A percentile compares a stretch with the other conserved stretches of the same genome.
Evolutionary conservation across 2,113 vertebrate species (phyloP).

Genomic region (Octodon degus): DNA sequence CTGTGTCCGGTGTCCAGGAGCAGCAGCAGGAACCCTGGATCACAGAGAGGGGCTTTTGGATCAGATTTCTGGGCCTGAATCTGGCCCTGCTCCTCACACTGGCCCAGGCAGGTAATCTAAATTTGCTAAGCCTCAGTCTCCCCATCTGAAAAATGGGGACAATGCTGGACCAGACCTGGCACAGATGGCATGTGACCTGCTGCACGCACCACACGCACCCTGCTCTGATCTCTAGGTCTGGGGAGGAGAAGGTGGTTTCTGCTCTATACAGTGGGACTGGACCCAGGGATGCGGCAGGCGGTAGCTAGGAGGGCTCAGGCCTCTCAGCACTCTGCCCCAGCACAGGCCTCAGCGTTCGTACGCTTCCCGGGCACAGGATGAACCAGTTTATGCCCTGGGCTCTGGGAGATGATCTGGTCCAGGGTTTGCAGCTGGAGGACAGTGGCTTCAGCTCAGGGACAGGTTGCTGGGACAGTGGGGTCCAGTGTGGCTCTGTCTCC

Average conservation of each 20-base stretch:
- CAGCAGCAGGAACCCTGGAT: not conserved
- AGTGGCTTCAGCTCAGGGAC: not conserved
- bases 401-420: not conserved
- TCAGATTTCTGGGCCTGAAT: rapidly evolving
- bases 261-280: rapidly evolving
- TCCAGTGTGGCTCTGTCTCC: rapidly evolving
- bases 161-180: rapidly evolving
- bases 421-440: not conserved
- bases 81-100: not conserved
- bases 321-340: not conserved
- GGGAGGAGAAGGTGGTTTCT: not conserved
- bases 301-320: not conserved
- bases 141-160: not conserved
- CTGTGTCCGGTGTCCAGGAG: not conserved
- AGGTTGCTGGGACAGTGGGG: not conserved
- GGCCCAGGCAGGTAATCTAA: too few species aligned
- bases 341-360: not conserved
- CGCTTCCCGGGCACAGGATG: not conserved
- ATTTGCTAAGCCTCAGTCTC: rapidly evolving
- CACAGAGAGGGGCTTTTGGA: not conserved
- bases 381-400: not conserved
- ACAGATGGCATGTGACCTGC: rapidly evolving
- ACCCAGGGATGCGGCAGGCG: not conserved
- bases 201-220: rapidly evolving
- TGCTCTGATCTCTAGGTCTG: not conserved